Evolutionary conservation across 1,140 invertebrate genomes (phyloP), one percentile per base, ranked within the genome.

Genomic region (Nixonia krombeini): DNA sequence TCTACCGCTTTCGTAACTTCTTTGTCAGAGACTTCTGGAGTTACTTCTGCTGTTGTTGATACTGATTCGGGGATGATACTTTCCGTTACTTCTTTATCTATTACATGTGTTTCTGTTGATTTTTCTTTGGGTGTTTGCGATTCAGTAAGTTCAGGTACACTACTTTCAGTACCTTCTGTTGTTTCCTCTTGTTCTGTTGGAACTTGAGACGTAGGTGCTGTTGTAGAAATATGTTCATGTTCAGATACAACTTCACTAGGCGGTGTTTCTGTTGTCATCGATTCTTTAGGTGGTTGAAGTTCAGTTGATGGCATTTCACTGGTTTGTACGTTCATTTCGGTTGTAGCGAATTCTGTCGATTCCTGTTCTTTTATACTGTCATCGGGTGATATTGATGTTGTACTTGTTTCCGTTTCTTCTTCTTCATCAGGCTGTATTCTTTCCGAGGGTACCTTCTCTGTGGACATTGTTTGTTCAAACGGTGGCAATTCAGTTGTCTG

Each of bases 401-500:
- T 37, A 1, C 2, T 17, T 31, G 45, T 13, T 42, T 63, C 6
- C 7, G 53, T 29, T 40, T 63, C 52, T 53, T 64, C 63, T 38
- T 64, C 18, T 25, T 65, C 72, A 46, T 44, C 65, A 33, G 71
- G 61, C 38, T 73, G 68, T 9, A 73, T 71, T 29, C 71, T 77
- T 13, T 72, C 33, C 31, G 68, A 63, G 12, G 51, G 52, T 67
- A 79, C 71, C 2, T 63, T 53, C 66, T 76, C 76, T 12, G 51
- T 64, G 4, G 73, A 63, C 17, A 28, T 52, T 45, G 58, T 69
- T 67, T 72, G 62, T 28, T 75, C 61, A 17, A 52, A 18, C 35
- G 31, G 42, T 47, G 62, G 31, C 25, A 41, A 31, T 65, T 52
- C 57, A 16, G 55, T 72, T 3, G 64, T 13, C 6, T 40, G 17